A percentile compares a stretch with the other conserved stretches of the same genome.
Evolutionary conservation across 92 coral and sea anemone genomes (phyloP).

Genomic region (Heteractis magnifica): DNA sequence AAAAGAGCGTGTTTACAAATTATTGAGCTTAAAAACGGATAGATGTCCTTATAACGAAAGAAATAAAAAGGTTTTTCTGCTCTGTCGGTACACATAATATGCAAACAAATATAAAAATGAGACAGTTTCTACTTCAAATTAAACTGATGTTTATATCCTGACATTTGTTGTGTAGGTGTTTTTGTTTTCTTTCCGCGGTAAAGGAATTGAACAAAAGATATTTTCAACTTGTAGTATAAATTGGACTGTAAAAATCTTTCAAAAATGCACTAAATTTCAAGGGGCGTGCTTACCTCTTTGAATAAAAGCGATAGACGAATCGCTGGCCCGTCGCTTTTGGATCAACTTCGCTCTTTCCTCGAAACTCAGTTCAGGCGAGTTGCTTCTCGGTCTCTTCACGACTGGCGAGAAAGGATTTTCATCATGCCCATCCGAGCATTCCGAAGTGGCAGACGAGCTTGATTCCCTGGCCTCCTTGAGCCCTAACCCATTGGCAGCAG

Average conservation of each 20-base stretch:
- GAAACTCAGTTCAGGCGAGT: slow-evolving; percentile 60
- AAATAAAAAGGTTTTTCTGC: too few species aligned
- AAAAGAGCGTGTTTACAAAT: too few species aligned
- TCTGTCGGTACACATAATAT: too few species aligned
- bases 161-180: too few species aligned
- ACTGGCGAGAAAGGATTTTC: slow-evolving; percentile 74
- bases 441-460: slow-evolving; percentile 77
- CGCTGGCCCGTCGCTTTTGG: slow-evolving; percentile 39
- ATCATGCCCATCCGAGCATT: slow-evolving; percentile 72
- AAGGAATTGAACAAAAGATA: too few species aligned
- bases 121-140: too few species aligned
- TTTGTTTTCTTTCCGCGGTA: too few species aligned
- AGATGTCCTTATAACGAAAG: too few species aligned
- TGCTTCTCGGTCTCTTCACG: slow-evolving; percentile 76
- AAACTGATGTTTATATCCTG: too few species aligned
- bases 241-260: neutral
- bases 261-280: neutral
- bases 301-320: slow-evolving; percentile 27
- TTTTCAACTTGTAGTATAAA: neutral
- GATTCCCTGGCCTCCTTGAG: slow-evolving; percentile 56
- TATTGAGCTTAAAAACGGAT: too few species aligned
- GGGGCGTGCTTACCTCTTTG: slow-evolving; percentile 30
- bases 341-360: slow-evolving; percentile 21
- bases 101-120: too few species aligned
- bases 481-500: slow-evolving; percentile 57